Percentiles rank a stretch among this genome's conserved stretches.
These are phyloP conservation scores for Anthoscopus minutus DNA, from an alignment of 2,113 vertebrate species.

Conservation along the genomic window DNA sequence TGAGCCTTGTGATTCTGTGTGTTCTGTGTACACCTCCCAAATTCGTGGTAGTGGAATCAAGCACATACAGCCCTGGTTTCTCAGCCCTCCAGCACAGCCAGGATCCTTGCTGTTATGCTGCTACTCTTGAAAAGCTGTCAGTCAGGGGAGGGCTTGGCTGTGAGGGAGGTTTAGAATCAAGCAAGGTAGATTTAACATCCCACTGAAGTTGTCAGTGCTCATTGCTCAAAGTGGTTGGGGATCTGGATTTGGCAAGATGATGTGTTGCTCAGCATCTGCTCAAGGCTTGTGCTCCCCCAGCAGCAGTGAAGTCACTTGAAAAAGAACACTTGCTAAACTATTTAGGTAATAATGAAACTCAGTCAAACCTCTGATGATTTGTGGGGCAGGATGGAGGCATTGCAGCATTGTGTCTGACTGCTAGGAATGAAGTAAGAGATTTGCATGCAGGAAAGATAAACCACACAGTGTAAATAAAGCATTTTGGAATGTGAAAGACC, in stretches of 20 bases:
- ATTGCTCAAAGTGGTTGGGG: too few relatives aligned
- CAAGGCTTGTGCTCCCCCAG: not conserved
- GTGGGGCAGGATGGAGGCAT: fast-evolving
- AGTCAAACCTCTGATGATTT: not conserved
- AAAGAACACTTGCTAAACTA: not conserved
- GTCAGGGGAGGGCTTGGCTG: not conserved
- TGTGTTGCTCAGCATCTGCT: not conserved
- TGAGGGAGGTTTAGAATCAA: not conserved
- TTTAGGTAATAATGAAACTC: not conserved
- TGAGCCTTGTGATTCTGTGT: too few relatives aligned
- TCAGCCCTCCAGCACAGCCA: not conserved
- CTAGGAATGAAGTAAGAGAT: not conserved
- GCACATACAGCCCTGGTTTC: not conserved
- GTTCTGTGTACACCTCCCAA: not conserved
- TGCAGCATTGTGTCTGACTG: not conserved
- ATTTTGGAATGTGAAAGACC: not conserved
- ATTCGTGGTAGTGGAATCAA: not conserved
- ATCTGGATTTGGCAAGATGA: not conserved
- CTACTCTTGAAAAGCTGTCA: not conserved
- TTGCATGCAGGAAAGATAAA: not conserved
- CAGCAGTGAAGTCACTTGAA: fast-evolving
- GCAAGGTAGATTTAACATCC: not conserved
- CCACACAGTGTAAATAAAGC: not conserved
- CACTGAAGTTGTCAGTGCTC: not conserved
- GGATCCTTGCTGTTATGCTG: not conserved